A percentile compares a stretch with the other conserved stretches of the same genome.
These are phyloP conservation scores for Solenopsis invicta DNA, from an alignment of 1,140 invertebrate species.

Conservation along the genomic window DNA sequence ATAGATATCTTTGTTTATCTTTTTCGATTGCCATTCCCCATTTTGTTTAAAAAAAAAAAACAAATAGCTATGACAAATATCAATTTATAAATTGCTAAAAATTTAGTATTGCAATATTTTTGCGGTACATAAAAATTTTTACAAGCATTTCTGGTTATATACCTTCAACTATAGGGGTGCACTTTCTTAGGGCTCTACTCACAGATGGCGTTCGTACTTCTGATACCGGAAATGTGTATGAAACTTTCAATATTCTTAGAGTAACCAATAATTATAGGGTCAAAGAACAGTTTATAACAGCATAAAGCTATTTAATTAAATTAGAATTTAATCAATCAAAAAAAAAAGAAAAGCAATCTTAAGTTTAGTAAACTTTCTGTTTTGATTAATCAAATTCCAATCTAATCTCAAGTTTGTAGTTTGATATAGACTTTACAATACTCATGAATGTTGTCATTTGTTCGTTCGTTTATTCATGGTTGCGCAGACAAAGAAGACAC, in stretches of 20 bases:
- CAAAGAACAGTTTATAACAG: slow-evolving; percentile 63
- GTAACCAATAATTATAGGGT: slow-evolving; percentile 5
- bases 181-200: neutral
- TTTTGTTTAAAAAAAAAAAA: neutral
- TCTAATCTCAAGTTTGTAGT: too few relatives aligned
- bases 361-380: too few relatives aligned
- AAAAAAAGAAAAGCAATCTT: too few relatives aligned
- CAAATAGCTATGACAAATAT: neutral
- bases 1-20: neutral
- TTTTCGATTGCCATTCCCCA: neutral
- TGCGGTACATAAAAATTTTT: neutral
- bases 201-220: neutral
- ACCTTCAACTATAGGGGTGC: neutral
- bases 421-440: slow-evolving; percentile 3
- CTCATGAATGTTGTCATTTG: neutral
- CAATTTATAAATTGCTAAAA: neutral
- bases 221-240: neutral
- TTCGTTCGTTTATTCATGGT: neutral
- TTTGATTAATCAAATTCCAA: too few relatives aligned
- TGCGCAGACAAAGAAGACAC: slow-evolving; percentile 34
- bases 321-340: too few relatives aligned
- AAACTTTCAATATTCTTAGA: neutral
- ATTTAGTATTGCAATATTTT: neutral
- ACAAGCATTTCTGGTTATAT: neutral
- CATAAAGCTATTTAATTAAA: too few relatives aligned